Conservation (phyloP, 1,140 invertebrate genomes). For the Babylonia areolata region DNA sequence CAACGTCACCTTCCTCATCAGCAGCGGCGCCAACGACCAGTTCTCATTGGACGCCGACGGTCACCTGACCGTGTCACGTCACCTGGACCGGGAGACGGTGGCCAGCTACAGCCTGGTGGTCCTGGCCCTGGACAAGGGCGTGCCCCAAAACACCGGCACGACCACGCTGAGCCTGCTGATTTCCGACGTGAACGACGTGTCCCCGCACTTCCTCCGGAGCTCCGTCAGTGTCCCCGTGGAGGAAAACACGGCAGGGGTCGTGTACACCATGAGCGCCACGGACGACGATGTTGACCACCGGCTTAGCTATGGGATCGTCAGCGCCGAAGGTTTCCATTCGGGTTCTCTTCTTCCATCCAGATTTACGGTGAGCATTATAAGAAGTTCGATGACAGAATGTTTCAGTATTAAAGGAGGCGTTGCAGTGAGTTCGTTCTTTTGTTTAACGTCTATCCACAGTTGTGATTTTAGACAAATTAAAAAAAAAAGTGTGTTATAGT, state of each 20-base stretch:
- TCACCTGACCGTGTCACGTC: slow-evolving; percentile 52
- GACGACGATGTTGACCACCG: slow-evolving; percentile 41
- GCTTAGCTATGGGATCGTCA: slow-evolving; percentile 23
- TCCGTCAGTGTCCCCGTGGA: background rate
- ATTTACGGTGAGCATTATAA: too few relatives aligned
- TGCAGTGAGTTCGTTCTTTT: too few relatives aligned
- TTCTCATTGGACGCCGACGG: slow-evolving; percentile 62
- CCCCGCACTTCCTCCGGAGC: slow-evolving; percentile 31
- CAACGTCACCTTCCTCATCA: slow-evolving; percentile 63
- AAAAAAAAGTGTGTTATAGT: too few relatives aligned
- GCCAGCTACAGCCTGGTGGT: slow-evolving; percentile 54
- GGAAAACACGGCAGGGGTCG: background rate
- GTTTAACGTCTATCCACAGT: too few relatives aligned
- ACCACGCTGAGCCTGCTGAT: slow-evolving; percentile 51
- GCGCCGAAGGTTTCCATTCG: background rate
- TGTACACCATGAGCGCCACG: slow-evolving; percentile 38
- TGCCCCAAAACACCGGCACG: slow-evolving; percentile 46
- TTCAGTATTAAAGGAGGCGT: too few relatives aligned
- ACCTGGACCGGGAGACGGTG: slow-evolving; percentile 57
- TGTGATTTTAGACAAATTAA: too few relatives aligned
- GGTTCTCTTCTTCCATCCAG: too few relatives aligned
- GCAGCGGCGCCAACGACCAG: slow-evolving; percentile 62
- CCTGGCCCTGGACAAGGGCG: slow-evolving; percentile 61
- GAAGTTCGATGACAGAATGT: too few relatives aligned
- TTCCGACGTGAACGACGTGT: slow-evolving; percentile 56